A percentile compares a stretch with the other conserved stretches of the same genome.
Conservation (phyloP, 2,797 vertebrate genomes). For the Antrozous pallidus region DNA sequence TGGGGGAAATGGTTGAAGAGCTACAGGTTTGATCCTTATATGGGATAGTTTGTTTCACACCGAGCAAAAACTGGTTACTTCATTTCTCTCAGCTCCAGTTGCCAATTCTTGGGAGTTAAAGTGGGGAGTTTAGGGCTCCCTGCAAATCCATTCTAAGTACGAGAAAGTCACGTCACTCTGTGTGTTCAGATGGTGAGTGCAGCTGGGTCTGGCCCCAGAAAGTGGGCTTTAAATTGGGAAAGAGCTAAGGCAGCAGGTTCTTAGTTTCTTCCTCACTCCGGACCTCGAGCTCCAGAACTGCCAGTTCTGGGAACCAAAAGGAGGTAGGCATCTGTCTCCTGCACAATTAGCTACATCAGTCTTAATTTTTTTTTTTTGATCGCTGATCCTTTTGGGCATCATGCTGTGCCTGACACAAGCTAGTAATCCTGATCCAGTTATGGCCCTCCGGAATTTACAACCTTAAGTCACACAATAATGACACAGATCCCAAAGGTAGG, state of each 20-base stretch:
- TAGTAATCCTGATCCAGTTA: conserved; percentile 49
- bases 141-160: conserved; percentile 21
- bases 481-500: conserved; percentile 62
- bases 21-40: conserved; percentile 55
- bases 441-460: conserved; percentile 60
- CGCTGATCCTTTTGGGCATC: conserved; percentile 46
- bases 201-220: neutral
- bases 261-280: conserved; percentile 32
- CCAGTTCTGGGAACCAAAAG: conserved; percentile 36
- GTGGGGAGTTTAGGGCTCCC: neutral
- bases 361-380: neutral
- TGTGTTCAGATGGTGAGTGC: neutral
- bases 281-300: neutral
- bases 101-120: conserved; percentile 47
- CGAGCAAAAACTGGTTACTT: neutral
- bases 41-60: conserved; percentile 9
- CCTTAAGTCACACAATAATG: conserved; percentile 61
- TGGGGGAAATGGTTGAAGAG: conserved; percentile 39
- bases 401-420: conserved; percentile 71
- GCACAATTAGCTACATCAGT: conserved; percentile 44
- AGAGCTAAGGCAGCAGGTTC: neutral
- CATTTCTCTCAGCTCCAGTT: neutral
- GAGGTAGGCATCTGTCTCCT: conserved; percentile 34
- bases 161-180: neutral
- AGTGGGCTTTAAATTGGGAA: neutral